Base-by-base conservation (phyloP, 2,888 invertebrate species). In the Carcina quercana region DNA sequence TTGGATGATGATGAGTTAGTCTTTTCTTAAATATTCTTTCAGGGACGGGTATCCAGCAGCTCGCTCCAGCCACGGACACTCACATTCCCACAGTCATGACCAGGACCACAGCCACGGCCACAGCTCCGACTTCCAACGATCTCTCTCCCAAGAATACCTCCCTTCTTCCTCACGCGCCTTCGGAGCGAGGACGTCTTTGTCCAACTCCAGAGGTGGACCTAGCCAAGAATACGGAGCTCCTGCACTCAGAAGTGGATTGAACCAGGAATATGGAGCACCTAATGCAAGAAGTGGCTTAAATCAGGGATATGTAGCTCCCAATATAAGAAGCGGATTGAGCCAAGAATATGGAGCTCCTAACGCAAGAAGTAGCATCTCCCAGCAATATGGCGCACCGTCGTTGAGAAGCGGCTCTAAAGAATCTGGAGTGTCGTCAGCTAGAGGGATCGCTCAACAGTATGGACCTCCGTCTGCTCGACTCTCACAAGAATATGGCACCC, bases 1-100 rank as follows among this genome's bases (percentile, higher is more conserved):
- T n/a, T n/a, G n/a, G n/a, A n/a, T n/a, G n/a, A n/a, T n/a, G n/a
- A n/a, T n/a, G n/a, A n/a, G n/a, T n/a, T n/a, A n/a, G n/a, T n/a
- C n/a, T n/a, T n/a, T n/a, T n/a, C n/a, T n/a, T n/a, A n/a, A n/a
- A n/a, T n/a, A n/a, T n/a, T n/a, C n/a, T 63, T 67, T 5, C 54
- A 78, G 78, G 14, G 66, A 74, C 15, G 59, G 72, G 15, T 78
- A 76, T 35, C 45, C 69, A 29, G 41, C 65, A 30, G 51, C 60
- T 1, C 54, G 61, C 5, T 57, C 64, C 4, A 45, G 52, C 15
- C 55, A 57, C 7, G 47, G 50, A n/a, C 50, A 48, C 15, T 46
- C 58, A 11, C 49, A 62, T 13, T 53, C 49, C 27, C 45, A 53
- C 20, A 30, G 28, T 15, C 35, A 45, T 5, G 47, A 46, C 34